Evolutionary conservation across 1,140 invertebrate species (phyloP).

Genomic region (Rhopalosiphum padi): DNA sequence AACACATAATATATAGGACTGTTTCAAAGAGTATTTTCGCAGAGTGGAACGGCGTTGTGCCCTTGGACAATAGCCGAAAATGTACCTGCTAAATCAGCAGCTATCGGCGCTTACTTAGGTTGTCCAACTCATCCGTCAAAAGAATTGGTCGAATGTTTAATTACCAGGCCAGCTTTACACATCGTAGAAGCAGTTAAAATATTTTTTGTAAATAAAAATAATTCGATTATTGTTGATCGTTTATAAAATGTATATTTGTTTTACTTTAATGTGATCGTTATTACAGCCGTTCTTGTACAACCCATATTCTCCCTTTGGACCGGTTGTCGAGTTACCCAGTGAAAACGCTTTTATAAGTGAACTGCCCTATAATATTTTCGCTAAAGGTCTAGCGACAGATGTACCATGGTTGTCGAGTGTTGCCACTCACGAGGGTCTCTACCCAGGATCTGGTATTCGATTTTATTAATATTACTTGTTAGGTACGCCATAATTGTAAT

Average conservation of each 20-base stretch:
- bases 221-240: slow-evolving; percentile 42
- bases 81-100: slow-evolving; percentile 72
- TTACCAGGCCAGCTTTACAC: slow-evolving; percentile 68
- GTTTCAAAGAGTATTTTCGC: slow-evolving; percentile 59
- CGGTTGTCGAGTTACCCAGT: slow-evolving; percentile 66
- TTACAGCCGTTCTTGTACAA: slow-evolving; percentile 67
- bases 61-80: slow-evolving; percentile 76
- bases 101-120: slow-evolving; percentile 72
- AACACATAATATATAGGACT: slow-evolving; percentile 53
- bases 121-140: slow-evolving; percentile 69
- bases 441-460: slow-evolving; percentile 65
- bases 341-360: slow-evolving; percentile 68
- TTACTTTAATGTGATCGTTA: background rate
- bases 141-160: slow-evolving; percentile 76
- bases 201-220: slow-evolving; percentile 64
- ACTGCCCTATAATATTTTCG: slow-evolving; percentile 66
- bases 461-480: background rate
- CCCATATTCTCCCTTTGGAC: slow-evolving; percentile 72
- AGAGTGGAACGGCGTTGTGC: slow-evolving; percentile 71
- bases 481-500: background rate
- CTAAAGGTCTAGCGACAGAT: slow-evolving; percentile 60
- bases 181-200: slow-evolving; percentile 65
- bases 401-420: slow-evolving; percentile 64
- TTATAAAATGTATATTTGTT: background rate
- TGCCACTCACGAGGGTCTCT: slow-evolving; percentile 64